These are phyloP conservation scores for Drosophila athabasca DNA, from an alignment of 1,140 invertebrate species.

Conservation along the genomic window DNA sequence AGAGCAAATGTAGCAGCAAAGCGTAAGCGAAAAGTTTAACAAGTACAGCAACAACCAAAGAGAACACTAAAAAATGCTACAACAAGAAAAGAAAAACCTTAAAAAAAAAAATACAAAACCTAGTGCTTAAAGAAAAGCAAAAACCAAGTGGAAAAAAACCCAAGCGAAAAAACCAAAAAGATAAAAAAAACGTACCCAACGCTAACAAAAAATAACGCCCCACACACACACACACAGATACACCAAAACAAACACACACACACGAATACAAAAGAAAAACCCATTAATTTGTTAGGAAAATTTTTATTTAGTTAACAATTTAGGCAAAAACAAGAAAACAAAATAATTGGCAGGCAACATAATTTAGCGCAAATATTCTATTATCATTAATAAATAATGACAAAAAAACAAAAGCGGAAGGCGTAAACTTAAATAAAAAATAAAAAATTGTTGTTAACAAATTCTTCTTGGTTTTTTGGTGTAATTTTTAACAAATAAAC, in stretches of 20 bases:
- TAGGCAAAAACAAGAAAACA: conserved; percentile 55
- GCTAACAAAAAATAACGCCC: conserved; percentile 51
- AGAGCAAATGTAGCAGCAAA: conserved; percentile 57
- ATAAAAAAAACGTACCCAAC: conserved; percentile 66
- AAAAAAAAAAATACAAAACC: conserved; percentile 42
- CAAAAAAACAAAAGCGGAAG: not conserved
- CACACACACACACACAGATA: conserved; percentile 24
- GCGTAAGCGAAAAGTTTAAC: conserved; percentile 57
- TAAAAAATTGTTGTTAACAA: conserved; percentile 59
- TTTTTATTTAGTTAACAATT: conserved; percentile 72
- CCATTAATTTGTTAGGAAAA: conserved; percentile 67
- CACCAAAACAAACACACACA: conserved; percentile 3
- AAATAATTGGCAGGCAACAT: conserved; percentile 61
- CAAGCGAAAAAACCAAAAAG: conserved; percentile 46
- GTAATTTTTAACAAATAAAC: conserved; percentile 65
- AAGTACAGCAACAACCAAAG: conserved; percentile 81
- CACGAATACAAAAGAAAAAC: conserved; percentile 24
- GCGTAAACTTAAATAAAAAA: conserved; percentile 13
- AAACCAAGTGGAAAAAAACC: conserved; percentile 38
- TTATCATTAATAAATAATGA: conserved; percentile 47
- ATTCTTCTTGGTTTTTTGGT: conserved; percentile 59
- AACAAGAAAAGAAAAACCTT: conserved; percentile 52
- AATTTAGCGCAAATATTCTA: conserved; percentile 72
- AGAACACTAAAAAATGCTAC: conserved; percentile 60
- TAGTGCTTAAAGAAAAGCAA: conserved; percentile 49